Conservation (phyloP, 2,113 vertebrate genomes). For the Euleptes europaea region DNA sequence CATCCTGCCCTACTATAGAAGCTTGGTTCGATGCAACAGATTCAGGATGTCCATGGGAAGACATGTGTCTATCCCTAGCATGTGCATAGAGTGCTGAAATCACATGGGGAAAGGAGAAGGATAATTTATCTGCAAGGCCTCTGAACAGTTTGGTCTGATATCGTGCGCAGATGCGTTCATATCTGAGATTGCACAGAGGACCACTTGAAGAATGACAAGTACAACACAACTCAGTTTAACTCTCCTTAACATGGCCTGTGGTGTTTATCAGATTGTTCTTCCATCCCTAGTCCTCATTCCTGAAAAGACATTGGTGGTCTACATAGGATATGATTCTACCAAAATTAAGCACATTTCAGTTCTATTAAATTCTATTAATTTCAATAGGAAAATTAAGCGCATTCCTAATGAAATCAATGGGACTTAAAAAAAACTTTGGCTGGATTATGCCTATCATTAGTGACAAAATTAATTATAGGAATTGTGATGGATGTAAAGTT, state of each 20-base stretch:
- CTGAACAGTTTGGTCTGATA: background rate
- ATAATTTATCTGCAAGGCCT: background rate
- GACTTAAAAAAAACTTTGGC: background rate
- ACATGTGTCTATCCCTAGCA: background rate
- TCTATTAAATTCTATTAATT: background rate
- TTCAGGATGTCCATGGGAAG: background rate
- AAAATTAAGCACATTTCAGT: background rate
- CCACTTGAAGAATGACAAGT: background rate
- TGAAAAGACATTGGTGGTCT: background rate
- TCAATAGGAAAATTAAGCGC: background rate
- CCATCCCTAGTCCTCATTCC: background rate
- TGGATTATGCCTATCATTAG: background rate
- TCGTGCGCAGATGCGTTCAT: background rate
- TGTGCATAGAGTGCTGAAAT: background rate
- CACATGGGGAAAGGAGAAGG: background rate
- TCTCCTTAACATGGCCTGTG: background rate
- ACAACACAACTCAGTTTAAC: background rate
- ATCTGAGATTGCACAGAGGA: background rate
- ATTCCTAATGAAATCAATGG: background rate
- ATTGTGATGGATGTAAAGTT: constrained; percentile 9
- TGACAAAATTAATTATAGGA: constrained; percentile 2
- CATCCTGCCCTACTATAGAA: background rate
- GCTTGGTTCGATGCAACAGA: background rate
- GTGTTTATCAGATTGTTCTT: constrained; percentile 1
- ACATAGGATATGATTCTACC: background rate